Evolutionary conservation across 2,797 vertebrate species (phyloP).

Genomic region (Cossypha dichroa): DNA sequence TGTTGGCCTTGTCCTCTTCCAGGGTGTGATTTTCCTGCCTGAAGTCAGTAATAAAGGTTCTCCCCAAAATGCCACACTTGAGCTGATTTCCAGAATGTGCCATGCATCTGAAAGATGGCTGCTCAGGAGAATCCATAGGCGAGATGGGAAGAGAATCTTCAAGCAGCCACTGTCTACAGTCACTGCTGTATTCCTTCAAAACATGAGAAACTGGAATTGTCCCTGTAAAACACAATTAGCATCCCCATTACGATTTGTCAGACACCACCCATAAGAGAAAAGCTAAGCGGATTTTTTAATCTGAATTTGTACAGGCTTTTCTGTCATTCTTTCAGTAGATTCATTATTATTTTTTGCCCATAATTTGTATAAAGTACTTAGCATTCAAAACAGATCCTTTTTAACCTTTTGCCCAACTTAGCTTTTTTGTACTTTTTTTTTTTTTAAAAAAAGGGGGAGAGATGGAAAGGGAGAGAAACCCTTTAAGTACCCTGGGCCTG

Average conservation of each 20-base stretch:
- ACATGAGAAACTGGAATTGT: not conserved
- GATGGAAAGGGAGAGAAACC: constrained; percentile 54
- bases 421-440: constrained; percentile 71
- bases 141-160: not conserved
- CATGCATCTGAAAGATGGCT: not conserved
- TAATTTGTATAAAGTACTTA: constrained; percentile 80
- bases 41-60: not conserved
- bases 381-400: constrained; percentile 85
- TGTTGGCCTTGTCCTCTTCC: not conserved
- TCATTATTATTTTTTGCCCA: constrained; percentile 36
- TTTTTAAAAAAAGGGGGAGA: fast-evolving
- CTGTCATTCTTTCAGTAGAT: constrained; percentile 11
- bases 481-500: constrained; percentile 80
- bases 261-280: not conserved
- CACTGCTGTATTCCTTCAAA: not conserved
- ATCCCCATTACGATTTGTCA: not conserved
- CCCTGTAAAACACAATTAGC: not conserved
- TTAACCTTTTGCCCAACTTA: constrained; percentile 90
- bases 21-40: not conserved
- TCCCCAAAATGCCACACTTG: not conserved
- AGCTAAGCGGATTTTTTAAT: constrained; percentile 19
- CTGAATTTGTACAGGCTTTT: constrained; percentile 35
- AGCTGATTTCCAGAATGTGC: not conserved
- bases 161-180: not conserved
- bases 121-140: not conserved